phyloP scores from a whole-genome alignment of 2,113 vertebrate species.

The Corythaixoides concolor region DNA sequence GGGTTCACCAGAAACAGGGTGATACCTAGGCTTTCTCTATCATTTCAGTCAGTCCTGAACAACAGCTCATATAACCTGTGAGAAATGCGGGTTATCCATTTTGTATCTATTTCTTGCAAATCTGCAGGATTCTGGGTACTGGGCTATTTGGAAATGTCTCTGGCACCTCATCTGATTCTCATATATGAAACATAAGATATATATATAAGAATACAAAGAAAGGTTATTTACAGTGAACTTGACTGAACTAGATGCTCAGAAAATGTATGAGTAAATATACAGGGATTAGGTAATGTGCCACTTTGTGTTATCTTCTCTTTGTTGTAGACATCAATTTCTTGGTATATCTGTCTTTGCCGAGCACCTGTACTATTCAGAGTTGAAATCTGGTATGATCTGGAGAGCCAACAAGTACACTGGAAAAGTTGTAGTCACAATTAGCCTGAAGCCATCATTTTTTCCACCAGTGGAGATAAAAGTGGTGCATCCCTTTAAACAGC shows the following conservation, averaged over 20 bases:
- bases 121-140: neutral
- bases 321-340: conserved; percentile 72
- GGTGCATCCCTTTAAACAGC: conserved; percentile 82
- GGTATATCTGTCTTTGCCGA: conserved; percentile 82
- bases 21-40: neutral
- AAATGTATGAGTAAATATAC: neutral
- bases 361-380: conserved; percentile 82
- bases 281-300: neutral
- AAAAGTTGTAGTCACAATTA: conserved; percentile 76
- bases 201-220: neutral
- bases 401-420: conserved; percentile 83
- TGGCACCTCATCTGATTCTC: neutral
- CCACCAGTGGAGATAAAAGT: conserved; percentile 79
- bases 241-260: neutral
- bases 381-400: conserved; percentile 75
- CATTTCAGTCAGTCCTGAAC: neutral
- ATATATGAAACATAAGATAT: neutral
- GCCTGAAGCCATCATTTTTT: conserved; percentile 60
- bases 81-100: neutral
- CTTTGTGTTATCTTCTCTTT: neutral
- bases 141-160: neutral
- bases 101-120: neutral
- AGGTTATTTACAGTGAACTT: neutral
- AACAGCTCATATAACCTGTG: neutral
- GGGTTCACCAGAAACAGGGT: neutral